A percentile compares a stretch with the other conserved stretches of the same genome.
Conservation (phyloP, 1,140 invertebrate genomes). For the Bombus superbus region DNA sequence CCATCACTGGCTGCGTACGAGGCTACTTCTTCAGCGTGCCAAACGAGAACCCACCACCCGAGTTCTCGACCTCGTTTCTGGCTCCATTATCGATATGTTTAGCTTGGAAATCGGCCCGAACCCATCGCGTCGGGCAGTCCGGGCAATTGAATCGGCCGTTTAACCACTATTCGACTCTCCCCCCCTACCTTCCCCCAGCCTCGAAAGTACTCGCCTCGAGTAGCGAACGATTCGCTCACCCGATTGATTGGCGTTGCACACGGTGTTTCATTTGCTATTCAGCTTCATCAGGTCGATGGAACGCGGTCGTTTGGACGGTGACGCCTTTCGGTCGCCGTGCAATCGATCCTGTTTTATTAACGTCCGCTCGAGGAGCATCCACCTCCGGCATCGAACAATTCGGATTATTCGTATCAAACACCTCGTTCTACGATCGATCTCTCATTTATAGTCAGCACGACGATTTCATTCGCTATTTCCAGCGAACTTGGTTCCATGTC, state of each 20-base stretch:
- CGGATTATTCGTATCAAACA: background rate
- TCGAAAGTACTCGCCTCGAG: slow-evolving; percentile 24
- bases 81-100: slow-evolving; percentile 61
- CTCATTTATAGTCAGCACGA: background rate
- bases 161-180: background rate
- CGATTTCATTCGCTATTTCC: slow-evolving; percentile 1
- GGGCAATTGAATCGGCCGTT: slow-evolving; percentile 39
- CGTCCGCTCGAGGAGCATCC: background rate
- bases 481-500: background rate
- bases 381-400: background rate
- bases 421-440: slow-evolving; percentile 11
- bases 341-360: slow-evolving; percentile 25
- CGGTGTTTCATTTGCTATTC: slow-evolving; percentile 46
- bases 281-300: slow-evolving; percentile 24
- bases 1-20: background rate
- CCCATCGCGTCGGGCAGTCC: slow-evolving; percentile 1
- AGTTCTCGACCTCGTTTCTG: background rate
- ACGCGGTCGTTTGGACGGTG: slow-evolving; percentile 9
- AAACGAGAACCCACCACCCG: background rate
- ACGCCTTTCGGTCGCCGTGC: slow-evolving; percentile 24
- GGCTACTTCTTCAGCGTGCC: background rate
- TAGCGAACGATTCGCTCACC: slow-evolving; percentile 13
- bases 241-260: slow-evolving; percentile 35
- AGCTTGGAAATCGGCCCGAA: slow-evolving; percentile 36
- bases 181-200: background rate